Conservation (phyloP, 2,888 invertebrate genomes). For the Hypselothyrea guttata region DNA sequence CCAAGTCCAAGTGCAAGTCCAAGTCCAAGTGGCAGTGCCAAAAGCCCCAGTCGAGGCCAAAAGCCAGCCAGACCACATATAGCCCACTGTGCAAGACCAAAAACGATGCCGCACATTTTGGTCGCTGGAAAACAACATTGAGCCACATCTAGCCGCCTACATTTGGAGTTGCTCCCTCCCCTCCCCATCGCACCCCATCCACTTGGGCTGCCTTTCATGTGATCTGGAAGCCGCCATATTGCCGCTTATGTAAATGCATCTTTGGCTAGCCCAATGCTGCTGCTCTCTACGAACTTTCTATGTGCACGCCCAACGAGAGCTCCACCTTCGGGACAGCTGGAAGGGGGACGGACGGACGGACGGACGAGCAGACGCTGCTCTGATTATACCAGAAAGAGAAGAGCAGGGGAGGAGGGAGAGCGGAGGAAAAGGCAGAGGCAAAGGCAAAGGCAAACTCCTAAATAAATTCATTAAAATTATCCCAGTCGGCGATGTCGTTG, state of each 20-base stretch:
- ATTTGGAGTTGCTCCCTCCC: no score
- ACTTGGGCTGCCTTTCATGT: constrained; percentile 10
- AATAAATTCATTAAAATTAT: constrained; percentile 79
- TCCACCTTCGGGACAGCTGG: constrained; percentile 30
- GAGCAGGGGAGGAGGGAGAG: neutral
- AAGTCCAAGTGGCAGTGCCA: constrained; percentile 18
- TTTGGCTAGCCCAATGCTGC: constrained; percentile 4
- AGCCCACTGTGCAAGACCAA: constrained; percentile 77
- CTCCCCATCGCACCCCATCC: neutral
- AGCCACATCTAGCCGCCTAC: constrained; percentile 29
- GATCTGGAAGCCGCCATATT: constrained; percentile 66
- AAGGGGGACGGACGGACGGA: constrained; percentile 2
- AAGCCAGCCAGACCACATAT: constrained; percentile 60
- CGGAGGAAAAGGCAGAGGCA: neutral
- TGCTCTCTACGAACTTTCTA: neutral
- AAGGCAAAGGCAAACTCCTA: constrained; percentile 58
- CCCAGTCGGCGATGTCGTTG: constrained; percentile 57
- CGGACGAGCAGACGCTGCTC: constrained; percentile 2
- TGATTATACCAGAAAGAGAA: constrained; percentile 33
- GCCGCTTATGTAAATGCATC: constrained; percentile 64
- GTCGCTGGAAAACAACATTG: constrained; percentile 73
- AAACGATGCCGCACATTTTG: constrained; percentile 80
- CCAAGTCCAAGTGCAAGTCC: constrained; percentile 3
- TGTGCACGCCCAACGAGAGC: constrained; percentile 46
- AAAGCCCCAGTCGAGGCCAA: constrained; percentile 11